A percentile compares a stretch with the other conserved stretches of the same genome.
phyloP scores from a whole-genome alignment of 2,113 vertebrate species.

The Eulemur macaco region DNA sequence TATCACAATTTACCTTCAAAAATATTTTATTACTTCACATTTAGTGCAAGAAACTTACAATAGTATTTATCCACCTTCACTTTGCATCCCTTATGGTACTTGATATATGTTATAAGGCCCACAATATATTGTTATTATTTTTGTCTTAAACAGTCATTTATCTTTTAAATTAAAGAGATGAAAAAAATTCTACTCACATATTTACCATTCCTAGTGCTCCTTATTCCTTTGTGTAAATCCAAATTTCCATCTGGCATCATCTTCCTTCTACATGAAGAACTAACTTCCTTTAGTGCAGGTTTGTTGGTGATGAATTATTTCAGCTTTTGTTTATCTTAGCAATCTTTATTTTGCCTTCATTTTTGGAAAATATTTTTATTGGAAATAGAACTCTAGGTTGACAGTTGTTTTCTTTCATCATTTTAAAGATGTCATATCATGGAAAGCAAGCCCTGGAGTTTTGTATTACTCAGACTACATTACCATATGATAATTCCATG shows the following conservation, averaged over 20 bases:
- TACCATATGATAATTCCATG: background rate
- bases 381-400: constrained; percentile 41
- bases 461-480: background rate
- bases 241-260: background rate
- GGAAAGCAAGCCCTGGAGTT: constrained; percentile 35
- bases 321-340: constrained; percentile 29
- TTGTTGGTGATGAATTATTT: background rate
- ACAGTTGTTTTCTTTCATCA: constrained; percentile 44
- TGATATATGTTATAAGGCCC: background rate
- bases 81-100: background rate
- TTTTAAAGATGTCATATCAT: constrained; percentile 29
- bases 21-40: background rate
- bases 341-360: constrained; percentile 45
- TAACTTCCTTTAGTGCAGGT: background rate
- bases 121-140: background rate
- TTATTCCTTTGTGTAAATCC: background rate
- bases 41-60: background rate
- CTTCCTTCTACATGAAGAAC: background rate
- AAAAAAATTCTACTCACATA: background rate
- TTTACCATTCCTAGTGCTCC: background rate
- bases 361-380: constrained; percentile 56
- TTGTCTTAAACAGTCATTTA: background rate
- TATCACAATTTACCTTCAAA: background rate
- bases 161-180: constrained; percentile 14
- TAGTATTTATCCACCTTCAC: background rate